These are phyloP conservation scores for Myrmophylax atrothorax DNA, from an alignment of 2,113 vertebrate genomes.

Conservation along the genomic window DNA sequence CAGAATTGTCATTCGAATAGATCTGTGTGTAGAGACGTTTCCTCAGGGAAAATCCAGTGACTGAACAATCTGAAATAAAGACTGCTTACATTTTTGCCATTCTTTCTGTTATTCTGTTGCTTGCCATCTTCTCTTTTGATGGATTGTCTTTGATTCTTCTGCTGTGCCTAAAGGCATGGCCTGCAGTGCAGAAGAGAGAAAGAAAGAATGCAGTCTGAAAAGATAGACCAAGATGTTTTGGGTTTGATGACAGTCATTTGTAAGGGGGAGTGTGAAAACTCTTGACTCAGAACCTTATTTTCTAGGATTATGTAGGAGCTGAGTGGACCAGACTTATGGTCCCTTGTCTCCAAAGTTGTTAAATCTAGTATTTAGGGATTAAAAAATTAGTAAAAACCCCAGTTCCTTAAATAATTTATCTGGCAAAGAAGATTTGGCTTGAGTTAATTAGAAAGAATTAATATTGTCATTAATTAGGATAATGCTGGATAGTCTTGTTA, in stretches of 20 bases:
- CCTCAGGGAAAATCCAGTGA: conserved; percentile 31
- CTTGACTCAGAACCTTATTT: neutral
- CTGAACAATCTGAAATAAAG: neutral
- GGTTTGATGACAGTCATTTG: neutral
- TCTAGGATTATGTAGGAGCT: neutral
- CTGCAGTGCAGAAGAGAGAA: conserved; percentile 7
- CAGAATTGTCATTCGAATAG: neutral
- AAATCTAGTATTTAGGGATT: neutral
- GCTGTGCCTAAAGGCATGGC: conserved; percentile 46
- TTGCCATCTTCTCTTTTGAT: conserved; percentile 37
- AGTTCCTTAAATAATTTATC: neutral
- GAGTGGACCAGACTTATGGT: neutral
- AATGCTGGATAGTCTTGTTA: conserved; percentile 6
- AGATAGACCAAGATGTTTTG: conserved; percentile 30
- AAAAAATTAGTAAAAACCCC: neutral
- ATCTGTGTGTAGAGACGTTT: neutral
- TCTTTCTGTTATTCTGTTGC: conserved; percentile 26
- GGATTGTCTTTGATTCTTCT: conserved; percentile 56
- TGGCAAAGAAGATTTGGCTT: conserved; percentile 12
- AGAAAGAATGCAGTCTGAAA: conserved; percentile 63
- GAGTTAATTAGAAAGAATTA: conserved; percentile 10
- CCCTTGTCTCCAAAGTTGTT: neutral
- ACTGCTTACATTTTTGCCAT: conserved; percentile 37
- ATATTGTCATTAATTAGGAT: conserved; percentile 10
- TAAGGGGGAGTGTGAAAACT: conserved; percentile 55